A percentile compares a stretch with the other conserved stretches of the same genome.
These are phyloP conservation scores for Bimastos eiseni DNA, from an alignment of 2,888 invertebrate genomes.

Conservation along the genomic window DNA sequence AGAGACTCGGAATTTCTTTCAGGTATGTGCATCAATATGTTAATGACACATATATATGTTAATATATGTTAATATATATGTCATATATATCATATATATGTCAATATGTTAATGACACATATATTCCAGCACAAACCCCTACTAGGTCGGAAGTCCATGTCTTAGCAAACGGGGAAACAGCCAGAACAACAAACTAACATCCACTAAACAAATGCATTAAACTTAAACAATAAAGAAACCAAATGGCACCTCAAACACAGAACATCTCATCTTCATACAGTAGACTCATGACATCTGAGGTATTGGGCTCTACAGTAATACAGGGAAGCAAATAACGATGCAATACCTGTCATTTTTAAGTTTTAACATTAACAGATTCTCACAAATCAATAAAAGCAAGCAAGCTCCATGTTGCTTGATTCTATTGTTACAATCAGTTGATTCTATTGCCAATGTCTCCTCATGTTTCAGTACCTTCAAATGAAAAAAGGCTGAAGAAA, in stretches of 20 bases:
- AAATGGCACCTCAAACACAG: background rate
- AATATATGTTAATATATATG: too few relatives aligned
- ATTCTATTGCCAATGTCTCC: background rate
- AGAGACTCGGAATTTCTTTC: background rate
- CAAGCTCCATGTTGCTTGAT: background rate
- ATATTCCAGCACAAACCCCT: background rate
- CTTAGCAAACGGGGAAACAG: background rate
- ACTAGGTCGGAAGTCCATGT: background rate
- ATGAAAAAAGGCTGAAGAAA: background rate
- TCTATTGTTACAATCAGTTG: background rate
- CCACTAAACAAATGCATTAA: background rate
- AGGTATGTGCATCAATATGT: background rate
- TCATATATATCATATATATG: too few relatives aligned
- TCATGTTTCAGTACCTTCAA: background rate
- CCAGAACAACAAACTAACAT: background rate
- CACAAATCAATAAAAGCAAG: background rate
- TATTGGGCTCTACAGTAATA: background rate
- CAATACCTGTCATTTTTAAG: background rate
- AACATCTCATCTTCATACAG: background rate
- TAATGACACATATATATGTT: background rate
- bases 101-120: background rate
- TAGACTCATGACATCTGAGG: background rate
- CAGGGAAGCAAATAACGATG: background rate
- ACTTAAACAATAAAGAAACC: background rate
- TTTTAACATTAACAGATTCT: background rate